phyloP scores from a whole-genome alignment of 1,140 invertebrate species.

The Camponotus vicinus region DNA sequence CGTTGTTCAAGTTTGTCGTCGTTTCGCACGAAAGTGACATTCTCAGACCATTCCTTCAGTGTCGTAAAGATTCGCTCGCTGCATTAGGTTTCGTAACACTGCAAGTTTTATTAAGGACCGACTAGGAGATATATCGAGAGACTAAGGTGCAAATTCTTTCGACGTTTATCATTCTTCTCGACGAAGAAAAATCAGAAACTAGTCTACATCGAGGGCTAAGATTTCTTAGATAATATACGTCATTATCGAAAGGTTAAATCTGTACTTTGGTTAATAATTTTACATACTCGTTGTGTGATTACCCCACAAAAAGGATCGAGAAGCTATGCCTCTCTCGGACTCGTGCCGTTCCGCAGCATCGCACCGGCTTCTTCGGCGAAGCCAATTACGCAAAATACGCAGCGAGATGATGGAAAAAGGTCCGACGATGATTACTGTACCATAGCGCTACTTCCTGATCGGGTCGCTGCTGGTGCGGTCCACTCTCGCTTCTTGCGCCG shows the following conservation, averaged over 20 bases:
- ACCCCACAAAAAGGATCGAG: constrained; percentile 60
- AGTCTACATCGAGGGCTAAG: not conserved
- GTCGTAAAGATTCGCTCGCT: constrained; percentile 1
- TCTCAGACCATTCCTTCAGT: not conserved
- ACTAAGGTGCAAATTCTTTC: not conserved
- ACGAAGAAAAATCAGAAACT: not conserved
- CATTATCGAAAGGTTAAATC: constrained; percentile 20
- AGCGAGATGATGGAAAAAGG: constrained; percentile 58
- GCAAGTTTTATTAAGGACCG: not conserved
- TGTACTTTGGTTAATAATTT: constrained; percentile 68
- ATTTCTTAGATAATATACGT: constrained; percentile 10
- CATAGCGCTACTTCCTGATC: constrained; percentile 71
- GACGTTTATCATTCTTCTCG: not conserved
- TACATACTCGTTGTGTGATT: constrained; percentile 71
- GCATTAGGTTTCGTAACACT: not conserved
- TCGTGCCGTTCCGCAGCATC: constrained; percentile 48
- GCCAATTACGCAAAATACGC: constrained; percentile 73
- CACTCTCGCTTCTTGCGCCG: constrained; percentile 52
- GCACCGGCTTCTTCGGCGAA: constrained; percentile 55
- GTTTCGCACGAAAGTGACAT: not conserved
- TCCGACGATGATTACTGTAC: constrained; percentile 65
- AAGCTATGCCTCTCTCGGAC: constrained; percentile 57
- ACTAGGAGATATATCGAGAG: not conserved
- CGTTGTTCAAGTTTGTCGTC: not conserved
- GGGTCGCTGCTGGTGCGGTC: not conserved